phyloP scores from a whole-genome alignment of 2,113 vertebrate species.

The Neomonachus schauinslandi region DNA sequence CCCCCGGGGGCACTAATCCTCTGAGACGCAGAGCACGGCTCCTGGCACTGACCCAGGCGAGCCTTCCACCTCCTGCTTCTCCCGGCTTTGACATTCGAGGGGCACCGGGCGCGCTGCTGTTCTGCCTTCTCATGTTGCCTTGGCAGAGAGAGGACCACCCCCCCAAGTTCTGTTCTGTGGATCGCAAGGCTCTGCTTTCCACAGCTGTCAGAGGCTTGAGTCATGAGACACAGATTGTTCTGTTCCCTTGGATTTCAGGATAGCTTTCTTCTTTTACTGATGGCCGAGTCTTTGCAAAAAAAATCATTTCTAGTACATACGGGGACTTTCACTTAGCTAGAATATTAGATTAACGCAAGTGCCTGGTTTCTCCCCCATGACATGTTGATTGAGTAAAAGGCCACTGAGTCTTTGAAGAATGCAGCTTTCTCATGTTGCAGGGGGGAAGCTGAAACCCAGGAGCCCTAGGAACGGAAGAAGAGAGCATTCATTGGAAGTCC shows the following conservation, averaged over 20 bases:
- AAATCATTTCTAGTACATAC: not conserved
- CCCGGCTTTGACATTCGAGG: not conserved
- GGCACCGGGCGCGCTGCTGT: not conserved
- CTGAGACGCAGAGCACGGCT: not conserved
- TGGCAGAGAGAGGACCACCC: not conserved
- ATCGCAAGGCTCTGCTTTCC: not conserved
- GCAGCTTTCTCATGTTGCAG: not conserved
- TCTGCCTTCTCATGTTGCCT: conserved; percentile 23
- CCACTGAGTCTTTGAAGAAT: not conserved
- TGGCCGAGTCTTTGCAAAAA: not conserved
- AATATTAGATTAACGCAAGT: not conserved
- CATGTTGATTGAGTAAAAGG: not conserved
- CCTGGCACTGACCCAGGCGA: not conserved
- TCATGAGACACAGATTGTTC: conserved; percentile 49
- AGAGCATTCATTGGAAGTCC: not conserved
- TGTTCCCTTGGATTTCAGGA: conserved; percentile 35
- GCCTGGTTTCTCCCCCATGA: not conserved
- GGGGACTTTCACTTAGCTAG: not conserved
- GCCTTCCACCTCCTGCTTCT: not conserved
- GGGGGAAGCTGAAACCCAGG: not conserved
- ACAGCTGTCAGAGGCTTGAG: conserved; percentile 32
- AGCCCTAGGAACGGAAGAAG: not conserved
- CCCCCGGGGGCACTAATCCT: not conserved
- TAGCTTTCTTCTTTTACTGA: conserved; percentile 16
- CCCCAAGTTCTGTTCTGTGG: not conserved